A percentile compares a stretch with the other conserved stretches of the same genome.
These are phyloP conservation scores for Melanchra persicariae DNA, from an alignment of 2,888 invertebrate species.

Conservation along the genomic window DNA sequence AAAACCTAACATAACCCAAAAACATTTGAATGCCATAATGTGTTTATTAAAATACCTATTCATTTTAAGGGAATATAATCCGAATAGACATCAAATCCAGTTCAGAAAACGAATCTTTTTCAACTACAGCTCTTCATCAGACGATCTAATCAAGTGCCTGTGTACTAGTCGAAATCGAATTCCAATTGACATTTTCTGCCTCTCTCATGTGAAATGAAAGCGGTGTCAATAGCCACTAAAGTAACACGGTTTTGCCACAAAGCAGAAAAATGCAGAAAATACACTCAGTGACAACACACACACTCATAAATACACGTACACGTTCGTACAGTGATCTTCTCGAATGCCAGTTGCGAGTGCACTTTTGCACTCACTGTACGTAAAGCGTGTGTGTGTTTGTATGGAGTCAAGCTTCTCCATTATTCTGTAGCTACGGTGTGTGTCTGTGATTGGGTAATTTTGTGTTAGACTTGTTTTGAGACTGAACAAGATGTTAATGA, in stretches of 20 bases:
- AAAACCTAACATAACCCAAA: not conserved
- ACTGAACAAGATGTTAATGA: slow-evolving; percentile 26
- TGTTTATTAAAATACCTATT: not conserved
- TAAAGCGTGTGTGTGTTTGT: not conserved
- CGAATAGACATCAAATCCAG: slow-evolving; percentile 1
- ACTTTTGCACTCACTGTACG: not conserved
- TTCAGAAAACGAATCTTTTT: slow-evolving; percentile 22
- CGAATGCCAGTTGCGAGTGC: not conserved
- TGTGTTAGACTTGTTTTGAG: slow-evolving; percentile 28
- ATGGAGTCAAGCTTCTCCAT: not conserved
- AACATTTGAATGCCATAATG: not conserved
- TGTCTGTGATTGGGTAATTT: slow-evolving; percentile 12
- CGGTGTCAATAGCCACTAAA: slow-evolving; percentile 25
- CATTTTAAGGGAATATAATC: slow-evolving; percentile 7
- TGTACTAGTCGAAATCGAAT: slow-evolving; percentile 45
- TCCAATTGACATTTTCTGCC: slow-evolving; percentile 53
- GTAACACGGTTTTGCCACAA: slow-evolving; percentile 14
- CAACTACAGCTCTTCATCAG: slow-evolving; percentile 25
- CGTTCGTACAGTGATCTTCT: not conserved
- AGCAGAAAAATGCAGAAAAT: not conserved
- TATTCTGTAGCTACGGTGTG: not conserved
- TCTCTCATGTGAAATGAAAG: slow-evolving; percentile 32
- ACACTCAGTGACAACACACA: not conserved
- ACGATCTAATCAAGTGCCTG: slow-evolving; percentile 37
- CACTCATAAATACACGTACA: not conserved